Evolutionary conservation across 2,113 vertebrate genomes (phyloP).

Genomic region (Antechinus stuartii): DNA sequence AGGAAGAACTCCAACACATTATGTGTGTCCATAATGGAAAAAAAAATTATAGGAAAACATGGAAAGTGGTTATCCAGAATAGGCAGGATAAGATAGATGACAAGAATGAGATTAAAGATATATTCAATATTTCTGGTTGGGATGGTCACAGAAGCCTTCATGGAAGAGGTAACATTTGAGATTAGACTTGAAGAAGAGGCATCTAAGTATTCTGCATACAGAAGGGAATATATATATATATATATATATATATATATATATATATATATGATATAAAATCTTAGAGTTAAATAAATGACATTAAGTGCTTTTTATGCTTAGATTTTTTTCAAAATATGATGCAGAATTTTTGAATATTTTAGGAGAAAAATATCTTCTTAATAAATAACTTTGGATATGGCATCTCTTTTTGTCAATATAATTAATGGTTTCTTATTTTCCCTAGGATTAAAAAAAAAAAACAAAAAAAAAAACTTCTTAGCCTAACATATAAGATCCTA

Average conservation of each 20-base stretch:
- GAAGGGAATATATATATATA: neutral
- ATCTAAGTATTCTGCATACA: neutral
- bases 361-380: slow-evolving; percentile 14
- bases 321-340: neutral
- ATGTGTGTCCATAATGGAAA: neutral
- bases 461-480: neutral
- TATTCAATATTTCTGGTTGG: neutral
- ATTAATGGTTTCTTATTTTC: neutral
- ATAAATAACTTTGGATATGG: neutral
- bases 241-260: no score
- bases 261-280: neutral
- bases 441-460: neutral
- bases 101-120: neutral
- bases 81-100: neutral
- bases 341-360: neutral
- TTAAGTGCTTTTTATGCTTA: slow-evolving; percentile 63
- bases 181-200: neutral
- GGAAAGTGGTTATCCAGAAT: neutral
- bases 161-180: neutral
- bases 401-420: neutral
- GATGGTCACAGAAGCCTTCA: neutral
- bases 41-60: neutral
- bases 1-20: neutral
- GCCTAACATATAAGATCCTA: neutral
- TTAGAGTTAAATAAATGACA: neutral